A percentile compares a stretch with the other conserved stretches of the same genome.
Conservation (phyloP, 92 coral and sea anemone genomes). For the Diadumene lineata region DNA sequence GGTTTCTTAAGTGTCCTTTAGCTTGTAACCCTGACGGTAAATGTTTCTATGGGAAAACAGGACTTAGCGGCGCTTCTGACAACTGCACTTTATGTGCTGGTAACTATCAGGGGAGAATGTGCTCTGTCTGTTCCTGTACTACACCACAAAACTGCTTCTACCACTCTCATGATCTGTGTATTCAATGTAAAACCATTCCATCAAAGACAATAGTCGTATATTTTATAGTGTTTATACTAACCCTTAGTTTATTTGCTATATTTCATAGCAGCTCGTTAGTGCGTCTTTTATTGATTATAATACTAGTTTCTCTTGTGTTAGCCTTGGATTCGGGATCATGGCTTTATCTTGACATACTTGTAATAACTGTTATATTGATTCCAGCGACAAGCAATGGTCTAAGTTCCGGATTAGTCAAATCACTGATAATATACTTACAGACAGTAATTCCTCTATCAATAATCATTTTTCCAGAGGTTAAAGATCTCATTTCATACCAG, state of each 20-base stretch:
- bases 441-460: neutral
- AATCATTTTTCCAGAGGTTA: no score
- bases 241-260: slow-evolving; percentile 6
- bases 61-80: neutral
- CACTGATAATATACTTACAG: slow-evolving; percentile 12
- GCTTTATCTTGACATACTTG: slow-evolving; percentile 2
- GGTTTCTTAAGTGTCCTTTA: neutral
- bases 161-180: neutral
- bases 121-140: slow-evolving; percentile 4
- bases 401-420: slow-evolving; percentile 14
- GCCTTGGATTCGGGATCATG: slow-evolving; percentile 12
- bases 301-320: slow-evolving; percentile 8
- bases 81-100: slow-evolving; percentile 1
- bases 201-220: neutral
- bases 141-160: neutral
- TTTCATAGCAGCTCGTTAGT: slow-evolving; percentile 7
- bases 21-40: neutral
- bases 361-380: neutral
- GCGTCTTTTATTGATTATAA: slow-evolving; percentile 7
- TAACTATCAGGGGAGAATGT: slow-evolving; percentile 4
- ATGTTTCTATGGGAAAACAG: slow-evolving; percentile 4
- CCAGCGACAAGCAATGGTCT: slow-evolving; percentile 17
- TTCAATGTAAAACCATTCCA: neutral
- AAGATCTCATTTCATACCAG: no score
- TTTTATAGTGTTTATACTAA: neutral